These are phyloP conservation scores for Stegostoma tigrinum DNA, from an alignment of 2,113 vertebrate species.

Conservation along the genomic window DNA sequence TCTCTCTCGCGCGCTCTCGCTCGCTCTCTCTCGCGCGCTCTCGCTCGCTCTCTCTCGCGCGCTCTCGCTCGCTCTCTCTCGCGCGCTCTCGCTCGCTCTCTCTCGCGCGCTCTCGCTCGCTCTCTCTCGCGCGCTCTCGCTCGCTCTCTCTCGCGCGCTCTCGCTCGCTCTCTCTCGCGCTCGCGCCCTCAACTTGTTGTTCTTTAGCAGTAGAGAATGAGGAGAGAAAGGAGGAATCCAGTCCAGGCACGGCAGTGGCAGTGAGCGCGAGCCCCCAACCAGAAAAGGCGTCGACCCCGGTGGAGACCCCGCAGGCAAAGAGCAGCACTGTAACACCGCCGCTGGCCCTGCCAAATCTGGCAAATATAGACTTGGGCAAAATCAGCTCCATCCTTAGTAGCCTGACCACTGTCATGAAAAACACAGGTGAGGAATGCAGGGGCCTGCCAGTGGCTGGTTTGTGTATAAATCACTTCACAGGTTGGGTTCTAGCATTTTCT, in stretches of 20 bases:
- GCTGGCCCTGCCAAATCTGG: conserved; percentile 72
- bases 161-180: too few species aligned
- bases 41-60: too few species aligned
- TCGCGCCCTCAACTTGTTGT: background rate
- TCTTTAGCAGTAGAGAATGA: conserved; percentile 4
- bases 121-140: too few species aligned
- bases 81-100: too few species aligned
- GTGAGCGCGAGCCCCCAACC: background rate
- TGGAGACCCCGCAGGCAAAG: background rate
- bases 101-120: too few species aligned
- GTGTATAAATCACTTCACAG: too few species aligned
- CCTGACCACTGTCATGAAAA: conserved; percentile 91
- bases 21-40: too few species aligned
- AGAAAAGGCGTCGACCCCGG: background rate
- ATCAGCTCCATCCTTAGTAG: conserved; percentile 97
- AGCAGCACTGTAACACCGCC: conserved; percentile 39
- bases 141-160: rapidly evolving
- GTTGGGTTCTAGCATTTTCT: background rate
- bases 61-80: too few species aligned
- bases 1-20: too few species aligned
- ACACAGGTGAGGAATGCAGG: conserved; percentile 66
- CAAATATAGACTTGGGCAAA: conserved; percentile 94
- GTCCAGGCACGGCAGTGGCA: background rate
- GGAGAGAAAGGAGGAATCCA: conserved; percentile 17
- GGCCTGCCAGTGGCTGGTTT: background rate